Conservation (phyloP, 2,113 vertebrate genomes). For the Onychostoma macrolepis region DNA sequence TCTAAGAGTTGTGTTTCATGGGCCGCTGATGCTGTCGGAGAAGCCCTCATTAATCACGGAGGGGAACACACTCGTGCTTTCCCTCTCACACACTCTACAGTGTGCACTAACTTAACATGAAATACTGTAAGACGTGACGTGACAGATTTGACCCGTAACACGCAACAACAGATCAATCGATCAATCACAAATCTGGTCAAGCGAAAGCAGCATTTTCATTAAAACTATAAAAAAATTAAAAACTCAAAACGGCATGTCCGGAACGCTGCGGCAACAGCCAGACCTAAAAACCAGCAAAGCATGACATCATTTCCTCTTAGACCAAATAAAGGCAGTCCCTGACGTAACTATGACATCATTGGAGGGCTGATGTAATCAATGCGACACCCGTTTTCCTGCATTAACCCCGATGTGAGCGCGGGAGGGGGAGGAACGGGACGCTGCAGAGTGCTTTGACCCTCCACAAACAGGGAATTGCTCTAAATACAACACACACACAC, state of each 20-base stretch:
- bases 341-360: conserved; percentile 34
- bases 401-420: conserved; percentile 1
- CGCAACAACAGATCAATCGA: not conserved
- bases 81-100: not conserved
- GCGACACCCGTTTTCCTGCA: conserved; percentile 38
- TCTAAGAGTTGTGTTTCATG: conserved; percentile 66
- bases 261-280: not conserved
- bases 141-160: not conserved
- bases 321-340: conserved; percentile 32
- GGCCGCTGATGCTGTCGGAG: conserved; percentile 44
- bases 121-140: not conserved
- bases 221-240: not conserved
- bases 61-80: not conserved
- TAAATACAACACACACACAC: not conserved
- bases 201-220: not conserved
- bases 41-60: conserved; percentile 49
- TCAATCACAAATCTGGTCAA: not conserved
- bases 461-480: not conserved
- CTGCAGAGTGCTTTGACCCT: not conserved
- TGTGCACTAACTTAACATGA: not conserved
- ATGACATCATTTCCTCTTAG: conserved; percentile 33
- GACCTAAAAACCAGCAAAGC: not conserved
- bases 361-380: conserved; percentile 41
- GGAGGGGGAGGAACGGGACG: not conserved
- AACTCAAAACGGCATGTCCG: not conserved